Conservation (phyloP, 2,113 vertebrate genomes). For the Entomyzon cyanotis region DNA sequence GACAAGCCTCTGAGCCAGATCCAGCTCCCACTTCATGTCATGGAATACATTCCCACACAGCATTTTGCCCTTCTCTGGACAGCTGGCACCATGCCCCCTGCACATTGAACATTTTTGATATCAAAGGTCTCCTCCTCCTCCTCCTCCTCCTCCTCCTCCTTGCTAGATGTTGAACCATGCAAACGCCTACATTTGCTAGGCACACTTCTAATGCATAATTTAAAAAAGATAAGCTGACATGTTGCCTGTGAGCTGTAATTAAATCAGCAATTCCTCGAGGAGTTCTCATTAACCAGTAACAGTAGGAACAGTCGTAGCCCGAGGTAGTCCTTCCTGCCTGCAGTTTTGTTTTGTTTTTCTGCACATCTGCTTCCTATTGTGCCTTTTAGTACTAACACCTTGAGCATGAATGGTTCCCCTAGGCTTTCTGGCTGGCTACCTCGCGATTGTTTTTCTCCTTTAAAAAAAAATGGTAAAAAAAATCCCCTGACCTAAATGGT, state of each 20-base stretch:
- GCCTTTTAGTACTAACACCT: constrained; percentile 51
- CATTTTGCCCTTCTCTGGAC: background rate
- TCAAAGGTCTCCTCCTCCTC: background rate
- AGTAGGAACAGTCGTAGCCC: background rate
- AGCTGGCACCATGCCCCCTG: background rate
- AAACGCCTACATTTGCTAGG: background rate
- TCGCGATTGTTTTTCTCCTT: constrained; percentile 10
- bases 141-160: background rate
- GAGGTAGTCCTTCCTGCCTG: constrained; percentile 24
- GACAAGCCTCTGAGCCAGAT: background rate
- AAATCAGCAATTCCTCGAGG: background rate
- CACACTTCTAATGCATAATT: background rate
- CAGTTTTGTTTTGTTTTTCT: constrained; percentile 27
- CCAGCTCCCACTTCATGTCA: too few species aligned
- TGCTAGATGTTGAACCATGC: accelerated
- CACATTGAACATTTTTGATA: background rate
- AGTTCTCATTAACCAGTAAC: constrained; percentile 10
- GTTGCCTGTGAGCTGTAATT: background rate
- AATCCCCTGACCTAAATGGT: background rate
- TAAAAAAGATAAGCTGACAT: background rate
- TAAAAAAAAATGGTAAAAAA: constrained; percentile 1
- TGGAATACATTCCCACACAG: accelerated
- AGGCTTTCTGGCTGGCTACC: constrained; percentile 46
- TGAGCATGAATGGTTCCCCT: background rate
- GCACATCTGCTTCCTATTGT: constrained; percentile 62